Percentiles rank a stretch among this genome's conserved stretches.
Evolutionary conservation across 2,888 invertebrate species (phyloP).

Genomic region (Xanthorhoe spadicearia): DNA sequence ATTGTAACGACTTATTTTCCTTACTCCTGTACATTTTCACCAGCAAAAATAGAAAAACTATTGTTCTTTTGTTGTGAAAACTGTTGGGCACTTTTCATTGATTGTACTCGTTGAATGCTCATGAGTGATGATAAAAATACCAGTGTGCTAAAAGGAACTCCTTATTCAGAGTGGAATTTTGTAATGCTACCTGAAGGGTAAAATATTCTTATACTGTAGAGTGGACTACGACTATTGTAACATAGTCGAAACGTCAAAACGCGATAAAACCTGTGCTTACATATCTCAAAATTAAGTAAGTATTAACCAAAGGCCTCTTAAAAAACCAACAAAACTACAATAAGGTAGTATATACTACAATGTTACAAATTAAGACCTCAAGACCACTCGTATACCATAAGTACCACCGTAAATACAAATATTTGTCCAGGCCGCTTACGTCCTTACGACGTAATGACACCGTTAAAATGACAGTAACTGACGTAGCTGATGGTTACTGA

Average conservation of each 20-base stretch:
- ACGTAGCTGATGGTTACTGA: neutral
- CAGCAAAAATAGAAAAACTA: constrained; percentile 21
- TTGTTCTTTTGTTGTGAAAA: constrained; percentile 25
- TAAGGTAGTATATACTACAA: too few species aligned
- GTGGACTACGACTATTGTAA: too few species aligned
- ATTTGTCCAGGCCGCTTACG: neutral
- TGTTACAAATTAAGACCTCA: too few species aligned
- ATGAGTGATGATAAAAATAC: neutral
- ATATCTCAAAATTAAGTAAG: too few species aligned
- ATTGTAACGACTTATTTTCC: constrained; percentile 2
- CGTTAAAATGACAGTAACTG: constrained; percentile 1
- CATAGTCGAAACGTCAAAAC: too few species aligned
- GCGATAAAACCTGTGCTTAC: too few species aligned
- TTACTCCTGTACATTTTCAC: constrained; percentile 4
- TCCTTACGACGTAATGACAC: neutral
- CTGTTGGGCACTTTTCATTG: constrained; percentile 18
- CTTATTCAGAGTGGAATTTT: too few species aligned
- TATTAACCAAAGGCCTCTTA: too few species aligned
- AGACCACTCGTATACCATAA: too few species aligned
- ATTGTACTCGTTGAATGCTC: constrained; percentile 6
- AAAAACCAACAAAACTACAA: too few species aligned
- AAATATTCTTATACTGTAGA: too few species aligned
- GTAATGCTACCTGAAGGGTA: too few species aligned
- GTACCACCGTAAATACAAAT: neutral
- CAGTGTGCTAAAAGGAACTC: neutral